Evolutionary conservation across 2,888 invertebrate species (phyloP).

Genomic region (Pandemis cinnamomeana): DNA sequence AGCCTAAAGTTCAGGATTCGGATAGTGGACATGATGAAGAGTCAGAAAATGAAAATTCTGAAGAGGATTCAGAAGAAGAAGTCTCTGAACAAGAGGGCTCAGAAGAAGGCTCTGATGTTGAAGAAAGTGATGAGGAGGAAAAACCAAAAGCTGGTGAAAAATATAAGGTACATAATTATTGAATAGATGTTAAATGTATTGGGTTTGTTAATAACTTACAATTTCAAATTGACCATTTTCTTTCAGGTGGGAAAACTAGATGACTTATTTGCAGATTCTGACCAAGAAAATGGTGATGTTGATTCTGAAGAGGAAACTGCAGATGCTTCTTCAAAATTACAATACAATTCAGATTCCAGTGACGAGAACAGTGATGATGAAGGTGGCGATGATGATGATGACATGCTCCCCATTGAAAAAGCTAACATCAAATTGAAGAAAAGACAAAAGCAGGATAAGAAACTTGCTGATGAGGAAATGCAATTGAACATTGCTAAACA

Average conservation of each 20-base stretch:
- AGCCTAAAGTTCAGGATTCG: conserved; percentile 55
- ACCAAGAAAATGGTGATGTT: conserved; percentile 66
- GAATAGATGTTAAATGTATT: conserved; percentile 2
- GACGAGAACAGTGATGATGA: conserved; percentile 63
- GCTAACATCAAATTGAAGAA: conserved; percentile 90
- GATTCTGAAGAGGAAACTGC: conserved; percentile 66
- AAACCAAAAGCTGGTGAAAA: conserved; percentile 59
- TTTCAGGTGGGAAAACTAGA: conserved; percentile 80
- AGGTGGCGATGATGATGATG: conserved; percentile 83
- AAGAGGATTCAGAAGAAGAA: conserved; percentile 45
- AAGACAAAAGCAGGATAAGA: conserved; percentile 87
- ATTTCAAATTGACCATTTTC: conserved; percentile 12
- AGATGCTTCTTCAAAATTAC: conserved; percentile 58
- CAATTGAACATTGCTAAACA: conserved; percentile 91
- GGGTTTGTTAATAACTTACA: neutral
- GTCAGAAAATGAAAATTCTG: conserved; percentile 57
- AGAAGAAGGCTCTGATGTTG: conserved; percentile 55
- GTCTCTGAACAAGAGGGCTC: conserved; percentile 45
- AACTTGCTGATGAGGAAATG: conserved; percentile 92
- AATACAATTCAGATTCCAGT: conserved; percentile 71
- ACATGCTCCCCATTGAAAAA: conserved; percentile 94
- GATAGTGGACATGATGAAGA: conserved; percentile 59
- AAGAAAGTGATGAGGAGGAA: conserved; percentile 53
- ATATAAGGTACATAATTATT: conserved; percentile 64
- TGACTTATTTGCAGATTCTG: conserved; percentile 81